Conservation (phyloP, 2,888 invertebrate genomes). For the Cantharis nigra region DNA sequence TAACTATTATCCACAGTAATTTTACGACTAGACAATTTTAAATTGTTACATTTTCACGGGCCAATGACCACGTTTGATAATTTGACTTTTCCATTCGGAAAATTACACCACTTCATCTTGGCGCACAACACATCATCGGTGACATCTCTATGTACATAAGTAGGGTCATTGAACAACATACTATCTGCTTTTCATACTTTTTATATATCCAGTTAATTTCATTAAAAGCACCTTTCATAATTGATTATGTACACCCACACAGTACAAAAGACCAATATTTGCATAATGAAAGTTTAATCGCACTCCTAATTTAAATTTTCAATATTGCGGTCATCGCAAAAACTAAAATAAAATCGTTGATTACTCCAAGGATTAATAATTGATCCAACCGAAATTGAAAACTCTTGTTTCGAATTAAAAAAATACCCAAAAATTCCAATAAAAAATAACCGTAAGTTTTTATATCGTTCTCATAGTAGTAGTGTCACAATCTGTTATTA, state of each 20-base stretch:
- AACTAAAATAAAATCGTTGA: background rate
- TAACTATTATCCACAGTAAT: background rate
- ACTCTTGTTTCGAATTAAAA: background rate
- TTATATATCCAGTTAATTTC: background rate
- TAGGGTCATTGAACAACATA: background rate
- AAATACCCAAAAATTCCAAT: background rate
- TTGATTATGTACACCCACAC: background rate
- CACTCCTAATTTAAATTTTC: background rate
- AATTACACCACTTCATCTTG: conserved; percentile 13
- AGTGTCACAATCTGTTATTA: background rate
- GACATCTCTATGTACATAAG: background rate
- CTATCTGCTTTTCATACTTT: background rate
- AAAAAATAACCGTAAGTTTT: background rate
- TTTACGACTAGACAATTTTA: conserved; percentile 5
- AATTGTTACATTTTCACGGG: conserved; percentile 19
- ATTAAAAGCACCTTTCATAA: background rate
- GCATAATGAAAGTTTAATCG: background rate
- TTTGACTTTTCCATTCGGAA: conserved; percentile 19
- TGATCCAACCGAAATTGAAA: background rate
- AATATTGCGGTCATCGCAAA: background rate
- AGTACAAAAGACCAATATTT: background rate
- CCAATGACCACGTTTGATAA: conserved; percentile 20
- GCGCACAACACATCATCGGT: conserved; percentile 6
- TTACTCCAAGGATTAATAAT: background rate
- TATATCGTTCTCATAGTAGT: background rate